Conservation (phyloP, 2,113 vertebrate species). For the Chascanopsetta lugubris region DNA sequence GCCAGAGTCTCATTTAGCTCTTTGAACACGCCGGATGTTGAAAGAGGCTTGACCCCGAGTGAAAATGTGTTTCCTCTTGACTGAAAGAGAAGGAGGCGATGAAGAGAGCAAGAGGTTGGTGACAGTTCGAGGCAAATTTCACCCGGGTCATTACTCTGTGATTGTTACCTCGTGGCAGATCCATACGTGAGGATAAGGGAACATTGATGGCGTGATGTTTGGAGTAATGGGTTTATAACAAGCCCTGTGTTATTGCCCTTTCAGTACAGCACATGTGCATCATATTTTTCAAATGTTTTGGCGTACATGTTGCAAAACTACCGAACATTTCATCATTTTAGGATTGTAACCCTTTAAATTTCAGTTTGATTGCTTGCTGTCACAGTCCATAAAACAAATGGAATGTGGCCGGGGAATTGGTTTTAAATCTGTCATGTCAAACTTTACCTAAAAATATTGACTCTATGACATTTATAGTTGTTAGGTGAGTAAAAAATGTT, state of each 20-base stretch:
- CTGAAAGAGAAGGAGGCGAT: constrained; percentile 23
- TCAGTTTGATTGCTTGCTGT: constrained; percentile 10
- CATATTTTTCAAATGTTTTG: constrained; percentile 40
- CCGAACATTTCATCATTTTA: too few relatives aligned
- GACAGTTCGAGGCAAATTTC: constrained; percentile 60
- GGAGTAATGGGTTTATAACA: constrained; percentile 71
- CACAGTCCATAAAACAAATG: too few relatives aligned
- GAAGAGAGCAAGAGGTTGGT: constrained; percentile 49
- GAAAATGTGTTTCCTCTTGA: constrained; percentile 43
- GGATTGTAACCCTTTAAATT: too few relatives aligned
- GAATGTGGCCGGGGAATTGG: too few relatives aligned
- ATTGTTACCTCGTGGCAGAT: constrained; percentile 66
- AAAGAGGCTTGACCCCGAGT: constrained; percentile 54
- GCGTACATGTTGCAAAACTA: too few relatives aligned
- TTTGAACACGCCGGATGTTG: constrained; percentile 59
- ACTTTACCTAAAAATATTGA: too few relatives aligned
- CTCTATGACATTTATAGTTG: too few relatives aligned
- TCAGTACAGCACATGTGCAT: constrained; percentile 54
- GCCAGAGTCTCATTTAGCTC: constrained; percentile 62
- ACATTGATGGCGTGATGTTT: constrained; percentile 51
- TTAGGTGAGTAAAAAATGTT: too few relatives aligned
- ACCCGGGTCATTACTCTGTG: constrained; percentile 57
- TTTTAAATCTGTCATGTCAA: too few relatives aligned
- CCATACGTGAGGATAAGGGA: constrained; percentile 57
- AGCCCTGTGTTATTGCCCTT: constrained; percentile 54